These are phyloP conservation scores for Batillaria attramentaria DNA, from an alignment of 1,140 invertebrate species.

Conservation along the genomic window DNA sequence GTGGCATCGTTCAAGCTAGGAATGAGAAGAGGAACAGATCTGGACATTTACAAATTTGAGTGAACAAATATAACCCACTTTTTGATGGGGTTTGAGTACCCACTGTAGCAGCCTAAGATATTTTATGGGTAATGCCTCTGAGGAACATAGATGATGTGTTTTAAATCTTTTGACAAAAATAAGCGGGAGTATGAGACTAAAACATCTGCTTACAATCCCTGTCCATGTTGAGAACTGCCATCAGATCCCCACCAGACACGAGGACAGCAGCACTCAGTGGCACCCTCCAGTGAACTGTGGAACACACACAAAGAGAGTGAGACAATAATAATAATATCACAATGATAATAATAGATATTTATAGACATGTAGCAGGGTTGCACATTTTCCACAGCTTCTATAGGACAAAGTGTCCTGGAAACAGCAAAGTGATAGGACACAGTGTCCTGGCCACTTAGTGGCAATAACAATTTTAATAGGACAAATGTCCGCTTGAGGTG, in stretches of 20 bases:
- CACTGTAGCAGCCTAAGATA: background rate
- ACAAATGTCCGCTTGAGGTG: too few species aligned
- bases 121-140: background rate
- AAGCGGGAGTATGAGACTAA: too few species aligned
- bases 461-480: background rate
- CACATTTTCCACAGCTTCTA: background rate
- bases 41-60: background rate
- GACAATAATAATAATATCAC: background rate
- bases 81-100: background rate
- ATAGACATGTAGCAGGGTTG: background rate
- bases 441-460: background rate
- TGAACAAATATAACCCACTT: background rate
- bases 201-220: conserved; percentile 78
- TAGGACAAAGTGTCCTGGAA: background rate
- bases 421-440: background rate
- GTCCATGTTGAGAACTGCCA: conserved; percentile 79
- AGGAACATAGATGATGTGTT: background rate
- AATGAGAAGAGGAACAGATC: too few species aligned
- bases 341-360: background rate
- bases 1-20: too few species aligned
- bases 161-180: too few species aligned
- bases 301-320: background rate
- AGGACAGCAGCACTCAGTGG: conserved; percentile 72
- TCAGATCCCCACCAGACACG: conserved; percentile 74
- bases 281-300: conserved; percentile 69